Evolutionary conservation across 1,140 invertebrate species (phyloP), one percentile per base, ranked within the genome.

Genomic region (Centruroides sculpturatus): DNA sequence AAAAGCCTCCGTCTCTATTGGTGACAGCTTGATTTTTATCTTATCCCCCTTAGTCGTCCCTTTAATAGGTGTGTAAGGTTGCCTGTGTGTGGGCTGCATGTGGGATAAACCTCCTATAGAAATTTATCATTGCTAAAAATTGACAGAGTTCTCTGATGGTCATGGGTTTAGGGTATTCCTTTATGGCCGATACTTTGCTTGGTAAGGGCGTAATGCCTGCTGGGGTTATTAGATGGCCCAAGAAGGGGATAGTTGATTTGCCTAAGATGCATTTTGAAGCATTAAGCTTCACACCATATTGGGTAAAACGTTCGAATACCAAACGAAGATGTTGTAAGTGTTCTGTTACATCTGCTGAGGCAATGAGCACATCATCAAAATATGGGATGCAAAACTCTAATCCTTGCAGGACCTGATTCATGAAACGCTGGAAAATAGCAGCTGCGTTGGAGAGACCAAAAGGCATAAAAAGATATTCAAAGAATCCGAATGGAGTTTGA

Each of bases 101-200:
- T 13, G 59, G 63, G 9, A 75, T 57, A 60, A 75, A 75, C 59
- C 63, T 68, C 3, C 66, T 65, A 64, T 76, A 75, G 64, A 71
- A 74, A 57, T 73, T 74, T 2, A 74, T 57, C 36, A 73, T 62
- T 8, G 71, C 72, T 12, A 71, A 23, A 61, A 73, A 73, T 5
- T 67, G 59, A 55, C 68, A 61, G 5, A 75, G 51, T 62, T 73
- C 62, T 12, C 66, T 66, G n/a, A 70, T 59, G 60, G 72, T 68
- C 47, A n/a, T 55, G 3, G 75, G 76, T 59, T 55, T 59, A 6
- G 69, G 66, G 2, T 75, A 70, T 0, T 74, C 61, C 4, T 56
- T 35, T 23, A 77, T 76, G 8, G 71, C 71, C 7, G 71, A 51
- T 6, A 74, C 62, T 66, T 75, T 77, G 2, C 65, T 61, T 34